Conservation (phyloP, 2,113 vertebrate genomes). For the Myotis davidii region DNA sequence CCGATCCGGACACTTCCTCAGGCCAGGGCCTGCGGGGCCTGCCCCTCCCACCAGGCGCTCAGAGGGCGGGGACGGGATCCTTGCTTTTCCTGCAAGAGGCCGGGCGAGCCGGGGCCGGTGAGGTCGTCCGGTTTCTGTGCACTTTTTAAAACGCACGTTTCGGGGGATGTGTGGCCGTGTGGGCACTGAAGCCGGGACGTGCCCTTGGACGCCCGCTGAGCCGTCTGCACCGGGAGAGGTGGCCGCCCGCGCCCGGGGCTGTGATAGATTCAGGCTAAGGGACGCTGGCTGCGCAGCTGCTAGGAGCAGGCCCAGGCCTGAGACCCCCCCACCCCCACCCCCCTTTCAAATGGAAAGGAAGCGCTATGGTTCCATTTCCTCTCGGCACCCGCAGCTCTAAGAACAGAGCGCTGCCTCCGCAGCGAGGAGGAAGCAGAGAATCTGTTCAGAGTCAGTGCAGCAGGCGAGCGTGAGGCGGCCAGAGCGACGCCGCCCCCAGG, state of each 20-base stretch:
- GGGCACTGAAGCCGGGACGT: not conserved
- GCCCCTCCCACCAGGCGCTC: not conserved
- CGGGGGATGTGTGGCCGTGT: not conserved
- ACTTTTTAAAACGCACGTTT: not conserved
- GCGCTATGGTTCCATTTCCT: conserved; percentile 79
- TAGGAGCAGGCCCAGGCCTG: too few species aligned
- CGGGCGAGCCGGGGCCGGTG: not conserved
- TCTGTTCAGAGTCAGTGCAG: not conserved
- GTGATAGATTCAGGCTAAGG: not conserved
- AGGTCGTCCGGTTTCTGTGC: not conserved
- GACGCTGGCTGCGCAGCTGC: too few species aligned
- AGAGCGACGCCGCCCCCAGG: too few species aligned
- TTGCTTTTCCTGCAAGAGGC: not conserved
- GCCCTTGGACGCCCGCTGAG: not conserved
- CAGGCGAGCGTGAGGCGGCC: too few species aligned
- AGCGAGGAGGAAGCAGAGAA: not conserved
- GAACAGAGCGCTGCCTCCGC: conserved; percentile 64
- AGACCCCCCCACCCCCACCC: not conserved
- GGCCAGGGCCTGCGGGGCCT: too few species aligned
- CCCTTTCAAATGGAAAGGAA: conserved; percentile 80
- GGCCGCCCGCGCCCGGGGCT: conserved; percentile 35
- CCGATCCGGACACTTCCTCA: not conserved
- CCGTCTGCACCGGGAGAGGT: not conserved
- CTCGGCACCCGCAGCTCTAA: conserved; percentile 74
- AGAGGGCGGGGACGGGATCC: not conserved